Base-by-base conservation (phyloP, 30 jellyfish, hydroid and myxozoan species). In the Turritopsis dohrnii region DNA sequence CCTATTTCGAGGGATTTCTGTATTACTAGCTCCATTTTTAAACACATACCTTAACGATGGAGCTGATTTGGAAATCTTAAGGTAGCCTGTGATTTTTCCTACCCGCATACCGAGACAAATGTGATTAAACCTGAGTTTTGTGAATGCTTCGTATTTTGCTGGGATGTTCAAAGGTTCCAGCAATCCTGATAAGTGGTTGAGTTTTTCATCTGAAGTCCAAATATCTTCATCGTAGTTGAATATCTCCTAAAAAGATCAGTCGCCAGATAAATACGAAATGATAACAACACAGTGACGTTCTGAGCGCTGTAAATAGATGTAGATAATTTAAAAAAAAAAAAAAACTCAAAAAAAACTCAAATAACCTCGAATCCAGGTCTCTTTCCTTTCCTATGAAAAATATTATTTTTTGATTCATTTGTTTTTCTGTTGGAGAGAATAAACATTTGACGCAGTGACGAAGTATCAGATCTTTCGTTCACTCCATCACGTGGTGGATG, bases 141-240 rank as follows among this genome's bases (percentile, higher is more conserved):
- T 7, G 41, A 74, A 74, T 9, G 83, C 83, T 74, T 74, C 18
- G 60, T 23, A 74, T 29, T 74, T 74, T 26, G 83, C 83, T 24
- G 53, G 27, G 60, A 30, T 74, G 53, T 26, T n/a, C 7, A 74
- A 71, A 26, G 83, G 83, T n/a, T 74, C 65, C 65, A n/a, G 24
- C 21, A 74, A 74, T 16, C 83, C 65, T 74, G 28, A 22, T 13
- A 21, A 13, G 16, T 23, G 26, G 0, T 74, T 74, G 16, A 23
- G 60, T n/a, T n/a, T 22, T 21, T 18, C 65, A 13, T 74, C 71
- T 21, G 28, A 23, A 20, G 54, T 29, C 83, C 83, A 74, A 24
- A 74, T 20, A 22, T 13, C 27, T 52, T 26, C 53, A 30, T 74
- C 53, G 71, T 74, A 74, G 26, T 74, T 29, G 83, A 74, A 74